phyloP scores from a whole-genome alignment of 2,888 invertebrate species.

The Ceraclea dissimilis region DNA sequence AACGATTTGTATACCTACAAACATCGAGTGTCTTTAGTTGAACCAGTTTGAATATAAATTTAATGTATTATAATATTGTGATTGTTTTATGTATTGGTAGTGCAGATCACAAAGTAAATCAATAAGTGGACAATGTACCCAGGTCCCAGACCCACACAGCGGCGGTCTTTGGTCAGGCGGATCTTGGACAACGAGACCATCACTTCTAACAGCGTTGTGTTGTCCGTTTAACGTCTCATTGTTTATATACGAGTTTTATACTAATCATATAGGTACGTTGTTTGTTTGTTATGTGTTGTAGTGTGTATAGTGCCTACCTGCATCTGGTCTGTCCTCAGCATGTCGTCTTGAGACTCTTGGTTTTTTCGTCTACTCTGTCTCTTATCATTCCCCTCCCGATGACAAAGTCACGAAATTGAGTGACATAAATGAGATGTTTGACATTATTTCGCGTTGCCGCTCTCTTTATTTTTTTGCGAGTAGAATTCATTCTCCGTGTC shows the following conservation, averaged over 20 bases:
- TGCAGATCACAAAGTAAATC: neutral
- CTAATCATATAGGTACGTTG: no score
- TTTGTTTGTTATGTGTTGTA: no score
- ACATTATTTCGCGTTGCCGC: neutral
- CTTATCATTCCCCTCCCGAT: neutral
- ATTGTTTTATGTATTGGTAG: neutral
- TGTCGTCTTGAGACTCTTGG: neutral
- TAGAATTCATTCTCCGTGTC: neutral
- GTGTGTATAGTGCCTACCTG: no score
- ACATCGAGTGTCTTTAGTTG: neutral
- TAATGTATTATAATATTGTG: no score
- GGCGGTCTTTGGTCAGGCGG: neutral
- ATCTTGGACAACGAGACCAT: neutral
- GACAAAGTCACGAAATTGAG: slow-evolving; percentile 2
- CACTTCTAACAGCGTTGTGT: neutral
- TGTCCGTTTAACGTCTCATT: slow-evolving; percentile 15
- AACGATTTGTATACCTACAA: neutral
- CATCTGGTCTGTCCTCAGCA: neutral
- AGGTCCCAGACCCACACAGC: neutral
- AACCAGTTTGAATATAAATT: neutral
- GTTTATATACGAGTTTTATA: slow-evolving; percentile 3
- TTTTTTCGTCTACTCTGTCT: neutral
- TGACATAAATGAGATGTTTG: slow-evolving; percentile 1
- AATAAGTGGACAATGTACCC: neutral
- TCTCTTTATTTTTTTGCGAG: neutral